phyloP scores from a whole-genome alignment of 2,888 invertebrate species.

The Apodemia mormo region DNA sequence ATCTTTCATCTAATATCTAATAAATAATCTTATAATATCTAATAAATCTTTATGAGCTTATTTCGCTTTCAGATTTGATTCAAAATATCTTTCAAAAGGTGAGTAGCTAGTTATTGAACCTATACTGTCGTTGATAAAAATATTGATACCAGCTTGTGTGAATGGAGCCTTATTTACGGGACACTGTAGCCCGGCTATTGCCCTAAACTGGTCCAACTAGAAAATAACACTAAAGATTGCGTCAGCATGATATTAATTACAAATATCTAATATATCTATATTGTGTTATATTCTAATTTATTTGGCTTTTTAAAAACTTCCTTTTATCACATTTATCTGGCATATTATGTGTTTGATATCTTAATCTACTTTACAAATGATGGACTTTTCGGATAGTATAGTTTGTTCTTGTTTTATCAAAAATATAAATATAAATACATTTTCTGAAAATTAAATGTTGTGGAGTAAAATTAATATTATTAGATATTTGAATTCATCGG shows the following conservation, averaged over 20 bases:
- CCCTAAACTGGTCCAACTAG: constrained; percentile 35
- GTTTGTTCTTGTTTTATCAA: not conserved
- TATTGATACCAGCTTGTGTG: no score
- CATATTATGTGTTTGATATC: not conserved
- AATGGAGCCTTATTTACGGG: not conserved
- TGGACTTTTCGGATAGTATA: not conserved
- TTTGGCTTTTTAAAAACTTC: not conserved
- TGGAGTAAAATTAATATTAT: no score
- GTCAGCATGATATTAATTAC: constrained; percentile 54
- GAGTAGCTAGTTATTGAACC: no score
- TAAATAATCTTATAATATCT: no score
- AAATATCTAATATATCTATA: constrained; percentile 4
- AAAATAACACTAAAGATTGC: constrained; percentile 54
- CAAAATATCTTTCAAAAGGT: no score
- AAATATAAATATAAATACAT: no score
- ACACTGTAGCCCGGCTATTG: constrained; percentile 25
- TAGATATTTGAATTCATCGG: no score
- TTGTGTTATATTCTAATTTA: not conserved
- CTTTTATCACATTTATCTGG: not conserved
- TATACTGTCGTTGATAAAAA: no score
- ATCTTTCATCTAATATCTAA: no score
- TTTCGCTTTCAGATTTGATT: no score
- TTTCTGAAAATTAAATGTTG: no score
- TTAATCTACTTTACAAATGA: not conserved
- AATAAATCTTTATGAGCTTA: no score